These are phyloP conservation scores for Isichthys henryi DNA, from an alignment of 2,113 vertebrate species.

Conservation along the genomic window DNA sequence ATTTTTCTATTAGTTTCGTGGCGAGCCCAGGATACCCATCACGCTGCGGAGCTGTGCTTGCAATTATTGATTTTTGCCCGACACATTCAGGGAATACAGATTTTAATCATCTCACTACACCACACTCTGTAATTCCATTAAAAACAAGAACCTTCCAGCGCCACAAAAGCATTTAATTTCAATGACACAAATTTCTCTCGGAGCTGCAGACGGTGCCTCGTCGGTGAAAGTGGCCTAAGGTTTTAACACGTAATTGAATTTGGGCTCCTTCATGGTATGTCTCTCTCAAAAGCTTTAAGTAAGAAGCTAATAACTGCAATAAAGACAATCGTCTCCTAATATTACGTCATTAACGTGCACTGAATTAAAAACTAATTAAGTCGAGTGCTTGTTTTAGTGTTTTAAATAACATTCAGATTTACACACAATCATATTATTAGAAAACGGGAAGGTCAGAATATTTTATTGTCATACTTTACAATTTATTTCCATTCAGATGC, in stretches of 20 bases:
- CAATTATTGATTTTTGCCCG: conserved; percentile 74
- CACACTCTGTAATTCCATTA: conserved; percentile 79
- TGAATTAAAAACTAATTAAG: conserved; percentile 56
- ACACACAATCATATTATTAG: conserved; percentile 24
- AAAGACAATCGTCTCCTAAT: conserved; percentile 70
- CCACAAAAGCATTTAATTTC: conserved; percentile 77
- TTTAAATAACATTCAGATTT: conserved; percentile 26
- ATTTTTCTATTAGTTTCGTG: conserved; percentile 67
- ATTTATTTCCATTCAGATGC: conserved; percentile 23
- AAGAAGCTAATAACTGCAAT: conserved; percentile 77
- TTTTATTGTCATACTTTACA: conserved; percentile 30
- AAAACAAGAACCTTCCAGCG: conserved; percentile 77
- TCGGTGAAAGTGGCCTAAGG: conserved; percentile 70
- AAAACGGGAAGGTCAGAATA: conserved; percentile 27
- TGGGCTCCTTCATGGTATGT: conserved; percentile 65
- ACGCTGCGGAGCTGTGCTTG: conserved; percentile 69
- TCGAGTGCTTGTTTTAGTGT: conserved; percentile 28
- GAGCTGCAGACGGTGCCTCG: conserved; percentile 63
- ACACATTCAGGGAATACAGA: conserved; percentile 84
- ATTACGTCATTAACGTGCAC: conserved; percentile 70
- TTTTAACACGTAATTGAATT: conserved; percentile 75
- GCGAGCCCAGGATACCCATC: conserved; percentile 61
- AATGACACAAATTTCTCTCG: conserved; percentile 70
- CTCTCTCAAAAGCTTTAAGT: conserved; percentile 68
- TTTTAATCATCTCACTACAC: conserved; percentile 86